Percentiles rank a stretch among this genome's conserved stretches.
These are phyloP conservation scores for Ormyrus nitidulus DNA, from an alignment of 2,888 invertebrate genomes.

Conservation along the genomic window DNA sequence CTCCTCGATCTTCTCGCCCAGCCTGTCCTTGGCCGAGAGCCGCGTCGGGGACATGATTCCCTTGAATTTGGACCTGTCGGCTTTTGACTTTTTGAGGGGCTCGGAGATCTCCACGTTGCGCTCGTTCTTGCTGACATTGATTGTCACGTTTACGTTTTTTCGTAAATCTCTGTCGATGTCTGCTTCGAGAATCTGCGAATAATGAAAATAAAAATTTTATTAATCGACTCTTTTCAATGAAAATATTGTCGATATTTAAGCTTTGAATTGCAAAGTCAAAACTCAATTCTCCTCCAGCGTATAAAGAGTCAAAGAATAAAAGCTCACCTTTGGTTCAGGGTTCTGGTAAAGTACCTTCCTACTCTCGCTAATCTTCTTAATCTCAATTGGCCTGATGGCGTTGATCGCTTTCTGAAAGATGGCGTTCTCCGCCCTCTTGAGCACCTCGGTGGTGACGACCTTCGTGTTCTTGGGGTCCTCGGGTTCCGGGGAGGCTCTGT, in stretches of 20 bases:
- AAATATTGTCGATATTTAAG: not conserved
- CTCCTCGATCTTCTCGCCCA: constrained; percentile 86
- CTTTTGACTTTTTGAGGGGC: constrained; percentile 68
- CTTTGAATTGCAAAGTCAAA: not conserved
- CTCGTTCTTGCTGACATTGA: constrained; percentile 71
- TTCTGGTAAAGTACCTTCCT: constrained; percentile 81
- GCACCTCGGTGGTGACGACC: constrained; percentile 88
- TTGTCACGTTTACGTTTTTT: constrained; percentile 73
- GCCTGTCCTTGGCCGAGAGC: constrained; percentile 86
- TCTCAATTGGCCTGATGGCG: constrained; percentile 82
- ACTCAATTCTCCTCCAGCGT: not conserved
- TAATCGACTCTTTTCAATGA: not conserved
- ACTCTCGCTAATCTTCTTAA: constrained; percentile 84
- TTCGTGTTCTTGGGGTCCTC: constrained; percentile 75
- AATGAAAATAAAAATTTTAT: not conserved
- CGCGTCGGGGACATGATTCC: constrained; percentile 78
- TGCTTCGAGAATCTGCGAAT: constrained; percentile 57
- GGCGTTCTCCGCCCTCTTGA: constrained; percentile 93
- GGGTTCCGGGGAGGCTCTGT: constrained; percentile 62
- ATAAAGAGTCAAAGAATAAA: no score
- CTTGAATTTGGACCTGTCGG: constrained; percentile 69
- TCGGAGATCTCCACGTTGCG: constrained; percentile 72
- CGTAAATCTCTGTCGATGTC: constrained; percentile 61
- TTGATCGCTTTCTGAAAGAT: constrained; percentile 93
- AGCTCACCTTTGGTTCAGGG: constrained; percentile 70